These are phyloP conservation scores for Psittacus erithacus DNA, from an alignment of 2,113 vertebrate genomes.

Conservation along the genomic window DNA sequence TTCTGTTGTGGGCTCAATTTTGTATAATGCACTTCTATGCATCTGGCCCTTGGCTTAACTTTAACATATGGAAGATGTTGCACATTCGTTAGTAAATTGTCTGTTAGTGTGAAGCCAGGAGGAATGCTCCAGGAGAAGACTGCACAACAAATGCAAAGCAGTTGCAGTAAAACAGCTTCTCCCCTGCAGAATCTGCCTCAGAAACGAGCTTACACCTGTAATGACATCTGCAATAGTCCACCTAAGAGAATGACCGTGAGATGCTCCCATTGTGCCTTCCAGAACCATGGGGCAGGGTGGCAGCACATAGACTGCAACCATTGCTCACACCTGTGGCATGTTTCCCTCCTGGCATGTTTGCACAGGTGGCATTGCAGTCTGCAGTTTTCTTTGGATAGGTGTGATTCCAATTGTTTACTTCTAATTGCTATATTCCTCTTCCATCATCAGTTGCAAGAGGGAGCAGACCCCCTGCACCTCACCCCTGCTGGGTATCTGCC, in stretches of 20 bases:
- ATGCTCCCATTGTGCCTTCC: not conserved
- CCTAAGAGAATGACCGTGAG: not conserved
- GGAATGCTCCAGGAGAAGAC: not conserved
- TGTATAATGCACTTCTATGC: not conserved
- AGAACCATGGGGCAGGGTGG: not conserved
- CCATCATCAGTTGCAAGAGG: not conserved
- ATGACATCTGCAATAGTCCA: not conserved
- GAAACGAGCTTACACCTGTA: not conserved
- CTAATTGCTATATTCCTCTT: not conserved
- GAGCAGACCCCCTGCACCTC: fast-evolving
- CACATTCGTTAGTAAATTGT: not conserved
- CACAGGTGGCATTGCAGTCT: not conserved
- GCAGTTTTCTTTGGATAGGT: not conserved
- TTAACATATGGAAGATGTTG: not conserved
- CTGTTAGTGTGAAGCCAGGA: not conserved
- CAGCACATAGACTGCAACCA: not conserved
- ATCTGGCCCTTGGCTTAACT: not conserved
- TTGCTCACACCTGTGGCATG: not conserved
- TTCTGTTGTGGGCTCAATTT: not conserved
- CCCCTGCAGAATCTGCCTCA: not conserved
- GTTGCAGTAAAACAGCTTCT: not conserved
- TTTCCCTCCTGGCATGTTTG: not conserved
- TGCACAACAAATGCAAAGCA: not conserved
- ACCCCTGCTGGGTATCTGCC: not conserved
- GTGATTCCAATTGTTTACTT: not conserved